Evolutionary conservation across 2,113 vertebrate species (phyloP).

Genomic region (Zosterops lateralis): DNA sequence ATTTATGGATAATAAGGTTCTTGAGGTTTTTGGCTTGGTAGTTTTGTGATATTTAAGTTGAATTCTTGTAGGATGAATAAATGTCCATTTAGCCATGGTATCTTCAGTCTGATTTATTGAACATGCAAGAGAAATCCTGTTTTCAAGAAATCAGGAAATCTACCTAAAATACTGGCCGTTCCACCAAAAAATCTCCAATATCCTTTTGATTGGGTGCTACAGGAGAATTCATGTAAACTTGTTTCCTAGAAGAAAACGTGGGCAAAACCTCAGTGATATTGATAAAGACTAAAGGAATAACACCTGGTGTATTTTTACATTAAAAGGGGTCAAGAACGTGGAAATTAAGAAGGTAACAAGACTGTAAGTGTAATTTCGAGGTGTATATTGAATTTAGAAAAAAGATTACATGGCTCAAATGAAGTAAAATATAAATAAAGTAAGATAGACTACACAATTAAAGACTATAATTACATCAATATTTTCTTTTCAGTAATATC

Average conservation of each 20-base stretch:
- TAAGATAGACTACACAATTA: neutral
- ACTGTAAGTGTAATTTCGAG: neutral
- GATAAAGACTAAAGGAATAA: neutral
- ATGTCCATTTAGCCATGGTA: neutral
- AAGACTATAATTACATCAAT: neutral
- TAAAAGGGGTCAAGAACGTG: neutral
- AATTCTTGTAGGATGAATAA: neutral
- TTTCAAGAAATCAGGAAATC: neutral
- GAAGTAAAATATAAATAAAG: neutral
- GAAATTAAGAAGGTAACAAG: neutral
- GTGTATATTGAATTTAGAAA: neutral
- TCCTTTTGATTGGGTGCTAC: neutral
- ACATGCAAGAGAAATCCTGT: neutral
- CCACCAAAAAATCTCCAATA: neutral
- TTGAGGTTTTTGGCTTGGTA: neutral
- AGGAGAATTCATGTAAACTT: neutral
- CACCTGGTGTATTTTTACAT: neutral
- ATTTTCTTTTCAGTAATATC: neutral
- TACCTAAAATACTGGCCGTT: neutral
- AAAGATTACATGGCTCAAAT: neutral
- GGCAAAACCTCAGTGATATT: neutral
- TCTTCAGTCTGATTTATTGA: neutral
- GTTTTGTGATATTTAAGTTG: neutral
- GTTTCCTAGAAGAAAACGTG: neutral
- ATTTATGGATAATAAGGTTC: neutral